Percentiles rank a stretch among this genome's conserved stretches.
Evolutionary conservation across 1,140 invertebrate genomes (phyloP).

Genomic region (Magallana angulata): DNA sequence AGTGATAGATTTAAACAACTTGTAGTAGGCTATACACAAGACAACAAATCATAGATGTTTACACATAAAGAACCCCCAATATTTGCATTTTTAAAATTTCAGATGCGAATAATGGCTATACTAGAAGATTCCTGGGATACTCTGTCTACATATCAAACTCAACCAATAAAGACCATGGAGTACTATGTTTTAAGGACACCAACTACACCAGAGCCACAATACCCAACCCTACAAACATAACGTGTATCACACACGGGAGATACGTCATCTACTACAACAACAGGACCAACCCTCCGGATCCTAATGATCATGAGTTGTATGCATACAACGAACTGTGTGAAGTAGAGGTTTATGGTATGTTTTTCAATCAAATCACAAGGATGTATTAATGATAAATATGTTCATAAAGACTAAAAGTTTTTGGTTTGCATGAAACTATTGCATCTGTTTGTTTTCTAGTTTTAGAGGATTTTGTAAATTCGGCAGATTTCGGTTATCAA

Average conservation of each 20-base stretch:
- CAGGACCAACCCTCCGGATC: not conserved
- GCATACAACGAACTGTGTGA: not conserved
- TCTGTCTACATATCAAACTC: not conserved
- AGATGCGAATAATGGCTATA: not conserved
- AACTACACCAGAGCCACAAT: not conserved
- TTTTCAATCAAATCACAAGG: no score
- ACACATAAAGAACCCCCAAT: no score
- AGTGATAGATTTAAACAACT: no score
- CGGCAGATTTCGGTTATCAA: no score
- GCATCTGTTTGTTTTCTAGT: no score
- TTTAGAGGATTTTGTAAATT: no score
- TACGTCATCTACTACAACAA: not conserved
- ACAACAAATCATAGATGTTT: no score
- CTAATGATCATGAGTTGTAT: not conserved
- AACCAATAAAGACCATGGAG: not conserved
- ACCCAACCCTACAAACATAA: not conserved
- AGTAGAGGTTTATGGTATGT: not conserved
- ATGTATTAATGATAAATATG: no score
- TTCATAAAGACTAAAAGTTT: no score
- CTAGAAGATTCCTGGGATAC: not conserved
- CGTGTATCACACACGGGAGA: not conserved
- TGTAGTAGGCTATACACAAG: no score
- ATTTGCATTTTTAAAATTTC: no score
- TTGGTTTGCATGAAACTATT: no score
- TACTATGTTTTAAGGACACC: not conserved